Evolutionary conservation across 2,113 vertebrate genomes (phyloP).

Genomic region (Archilochus colubris): DNA sequence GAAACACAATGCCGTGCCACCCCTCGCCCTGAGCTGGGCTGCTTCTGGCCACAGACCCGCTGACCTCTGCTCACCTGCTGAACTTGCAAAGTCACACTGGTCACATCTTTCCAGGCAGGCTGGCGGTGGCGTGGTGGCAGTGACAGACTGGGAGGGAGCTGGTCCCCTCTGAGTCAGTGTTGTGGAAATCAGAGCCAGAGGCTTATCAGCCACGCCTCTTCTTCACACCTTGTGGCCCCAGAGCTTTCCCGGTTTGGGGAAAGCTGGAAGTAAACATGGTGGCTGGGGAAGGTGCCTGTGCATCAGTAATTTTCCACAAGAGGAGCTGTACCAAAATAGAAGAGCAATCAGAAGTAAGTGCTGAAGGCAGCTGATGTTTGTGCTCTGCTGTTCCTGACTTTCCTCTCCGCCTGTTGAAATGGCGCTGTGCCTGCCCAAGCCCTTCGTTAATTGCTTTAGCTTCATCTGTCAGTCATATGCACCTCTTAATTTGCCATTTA

Average conservation of each 20-base stretch:
- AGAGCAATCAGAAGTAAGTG: not conserved
- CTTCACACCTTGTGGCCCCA: not conserved
- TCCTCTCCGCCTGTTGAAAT: not conserved
- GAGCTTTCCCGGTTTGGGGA: not conserved
- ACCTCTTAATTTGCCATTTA: not conserved
- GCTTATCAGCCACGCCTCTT: constrained; percentile 11
- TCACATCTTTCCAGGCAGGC: not conserved
- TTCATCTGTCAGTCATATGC: not conserved
- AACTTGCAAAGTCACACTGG: not conserved
- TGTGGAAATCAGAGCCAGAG: not conserved
- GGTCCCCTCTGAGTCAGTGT: not conserved
- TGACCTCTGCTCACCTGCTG: not conserved
- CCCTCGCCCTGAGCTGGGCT: not conserved
- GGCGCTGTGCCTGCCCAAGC: not conserved
- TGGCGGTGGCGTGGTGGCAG: not conserved
- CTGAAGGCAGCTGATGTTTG: not conserved
- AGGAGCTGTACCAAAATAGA: not conserved
- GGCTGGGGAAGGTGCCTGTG: not conserved
- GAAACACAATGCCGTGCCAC: accelerated
- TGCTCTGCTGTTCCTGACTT: not conserved
- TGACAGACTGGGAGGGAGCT: not conserved
- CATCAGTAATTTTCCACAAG: not conserved
- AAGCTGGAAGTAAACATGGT: constrained; percentile 10
- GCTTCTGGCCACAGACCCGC: accelerated
- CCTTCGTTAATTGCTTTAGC: not conserved